phyloP scores from a whole-genome alignment of 2,113 vertebrate species.

The Prolemur simus region DNA sequence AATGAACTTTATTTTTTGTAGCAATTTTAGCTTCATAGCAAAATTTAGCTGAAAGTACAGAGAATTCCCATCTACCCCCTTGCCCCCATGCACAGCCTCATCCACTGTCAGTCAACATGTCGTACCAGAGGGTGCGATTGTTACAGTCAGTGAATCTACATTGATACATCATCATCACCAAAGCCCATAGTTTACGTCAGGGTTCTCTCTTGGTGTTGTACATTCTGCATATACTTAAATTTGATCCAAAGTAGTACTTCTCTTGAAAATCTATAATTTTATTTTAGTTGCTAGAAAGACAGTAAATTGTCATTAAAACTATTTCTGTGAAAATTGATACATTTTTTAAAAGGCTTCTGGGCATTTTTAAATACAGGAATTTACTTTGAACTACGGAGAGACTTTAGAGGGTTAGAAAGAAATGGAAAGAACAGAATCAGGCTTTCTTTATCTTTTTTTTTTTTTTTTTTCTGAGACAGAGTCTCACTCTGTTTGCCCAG shows the following conservation, averaged over 20 bases:
- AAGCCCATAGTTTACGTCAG: neutral
- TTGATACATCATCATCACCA: fast-evolving
- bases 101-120: fast-evolving
- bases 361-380: neutral
- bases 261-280: neutral
- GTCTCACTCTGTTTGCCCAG: too few species aligned
- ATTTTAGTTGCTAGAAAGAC: neutral
- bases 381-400: neutral
- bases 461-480: too few species aligned
- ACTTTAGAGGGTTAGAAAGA: neutral
- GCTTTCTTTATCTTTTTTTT: neutral
- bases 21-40: neutral
- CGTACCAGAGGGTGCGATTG: fast-evolving
- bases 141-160: fast-evolving
- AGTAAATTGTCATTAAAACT: neutral
- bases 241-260: neutral
- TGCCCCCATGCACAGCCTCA: neutral
- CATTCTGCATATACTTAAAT: neutral
- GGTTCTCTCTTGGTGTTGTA: neutral
- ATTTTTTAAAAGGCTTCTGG: neutral
- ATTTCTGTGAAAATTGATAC: neutral
- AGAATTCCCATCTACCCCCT: fast-evolving
- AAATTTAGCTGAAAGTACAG: neutral
- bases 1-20: neutral
- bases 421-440: neutral